Evolutionary conservation across 2,797 vertebrate genomes (phyloP), one percentile per base, ranked within the genome.

Genomic region (Petrocephalus sullivani): DNA sequence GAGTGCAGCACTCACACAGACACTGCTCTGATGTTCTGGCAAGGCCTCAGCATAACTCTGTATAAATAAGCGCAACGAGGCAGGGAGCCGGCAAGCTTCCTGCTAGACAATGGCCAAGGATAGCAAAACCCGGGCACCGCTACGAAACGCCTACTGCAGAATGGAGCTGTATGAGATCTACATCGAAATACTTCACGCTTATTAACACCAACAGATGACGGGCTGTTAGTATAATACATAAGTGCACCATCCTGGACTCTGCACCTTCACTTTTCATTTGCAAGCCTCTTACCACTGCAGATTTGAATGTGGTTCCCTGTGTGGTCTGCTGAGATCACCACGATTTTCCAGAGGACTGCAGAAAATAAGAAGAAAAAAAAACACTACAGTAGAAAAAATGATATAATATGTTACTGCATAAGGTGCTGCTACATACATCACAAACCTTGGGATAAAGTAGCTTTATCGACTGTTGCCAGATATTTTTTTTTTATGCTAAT

Each of bases 271-370:
- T 23, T 87, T 21, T 14, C 60, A 87, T 87, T 87, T 67, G 86
- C 86, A 87, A 53, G 58, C 86, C 60, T 46, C 86, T 19, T 49
- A 23, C 37, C 86, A 67, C 60, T 23, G 86, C 33, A 87, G 41
- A 87, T 87, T 51, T 87, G 86, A 87, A 87, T 87, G 58, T 21
- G 58, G 21, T 87, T 46, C 37, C 28, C 86, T 64, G 21, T 9
- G 60, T 64, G 86, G 58, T 87, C 86, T 64, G 86, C 41, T 23
- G 86, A 46, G 58, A 87, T 49, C 86, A 7, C 86, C 57, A 64
- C 14, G 57, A 64, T 67, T 87, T 60, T 64, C 41, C 86, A 67
- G 86, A 5, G 60, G 41, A 28, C 28, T 64, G 23, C 60, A 87
- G 46, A 46, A 53, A 71, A 56, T 51, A 33, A 37, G 3, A 37